Conservation (phyloP, 2,888 invertebrate genomes). For the Kuschelorhynchus macadamiae region DNA sequence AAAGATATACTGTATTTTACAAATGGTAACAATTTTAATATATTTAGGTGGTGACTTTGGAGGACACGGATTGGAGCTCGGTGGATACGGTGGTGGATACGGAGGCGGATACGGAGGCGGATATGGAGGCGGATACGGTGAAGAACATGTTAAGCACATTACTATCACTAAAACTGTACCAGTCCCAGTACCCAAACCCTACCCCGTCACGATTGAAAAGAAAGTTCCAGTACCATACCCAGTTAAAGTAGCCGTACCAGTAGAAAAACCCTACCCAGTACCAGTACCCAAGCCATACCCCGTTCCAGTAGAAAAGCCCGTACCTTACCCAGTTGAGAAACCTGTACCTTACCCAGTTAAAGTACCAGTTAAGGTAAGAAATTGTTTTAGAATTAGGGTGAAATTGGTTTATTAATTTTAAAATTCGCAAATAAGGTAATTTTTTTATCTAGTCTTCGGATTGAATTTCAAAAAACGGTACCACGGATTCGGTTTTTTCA, state of each 20-base stretch:
- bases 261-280: conserved; percentile 68
- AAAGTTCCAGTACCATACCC: conserved; percentile 51
- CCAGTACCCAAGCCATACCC: conserved; percentile 69
- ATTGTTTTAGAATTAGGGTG: conserved; percentile 51
- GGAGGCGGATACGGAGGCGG: conserved; percentile 48
- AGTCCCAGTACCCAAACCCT: conserved; percentile 72
- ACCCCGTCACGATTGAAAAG: conserved; percentile 66
- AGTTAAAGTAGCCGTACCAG: conserved; percentile 67
- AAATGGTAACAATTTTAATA: too few species aligned
- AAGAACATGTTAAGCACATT: conserved; percentile 57
- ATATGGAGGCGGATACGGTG: conserved; percentile 43
- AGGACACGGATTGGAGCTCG: conserved; percentile 53
- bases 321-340: conserved; percentile 70
- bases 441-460: too few species aligned
- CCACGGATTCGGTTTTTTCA: too few species aligned
- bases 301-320: conserved; percentile 68
- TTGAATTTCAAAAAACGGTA: too few species aligned
- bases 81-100: conserved; percentile 51
- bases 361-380: conserved; percentile 68
- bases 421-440: too few species aligned
- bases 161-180: conserved; percentile 66
- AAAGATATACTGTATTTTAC: too few species aligned
- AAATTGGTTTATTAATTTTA: background rate
- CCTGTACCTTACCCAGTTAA: conserved; percentile 72
- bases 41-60: conserved; percentile 42